Base-by-base conservation (phyloP, 2,113 vertebrate genomes). In the Cyphomyrus discorhynchus region DNA sequence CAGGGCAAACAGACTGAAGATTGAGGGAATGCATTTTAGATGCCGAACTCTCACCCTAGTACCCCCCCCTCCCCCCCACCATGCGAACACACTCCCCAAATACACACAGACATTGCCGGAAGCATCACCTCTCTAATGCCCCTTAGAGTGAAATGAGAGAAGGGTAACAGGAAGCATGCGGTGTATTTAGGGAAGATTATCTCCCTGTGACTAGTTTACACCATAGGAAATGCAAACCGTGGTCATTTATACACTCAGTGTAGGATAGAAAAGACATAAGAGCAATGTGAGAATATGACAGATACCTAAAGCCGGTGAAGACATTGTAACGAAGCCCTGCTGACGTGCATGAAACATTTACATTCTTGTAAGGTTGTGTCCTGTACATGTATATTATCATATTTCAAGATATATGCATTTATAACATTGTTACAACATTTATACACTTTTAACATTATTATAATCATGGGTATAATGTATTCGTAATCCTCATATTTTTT, bases 111-210 rank as follows among this genome's bases (percentile, higher is more conserved):
- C 87, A 50, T 83, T 82, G 89, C 89, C 86, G 89, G 93, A 94
- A 92, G 90, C 92, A 92, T 91, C 85, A 58, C 91, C 91, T 91
- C 42, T 92, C 90, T 91, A 62, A 93, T 89, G 85, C 89, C 89
- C 90, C 89, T 92, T 91, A 92, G 66, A 87, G 45, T 93, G 94
- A 94, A 95, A 95, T 91, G 89, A 90, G 93, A 95, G 94, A 93
- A 89, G 90, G 86, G 77, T 39, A 66, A 93, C 92, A 94, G 94
- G 94, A 96, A 94, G 92, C 91, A 74, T 91, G 86, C 24, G 87
- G 83, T 95, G 94, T 95, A 94, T 95, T 95, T 95, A 95, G 93
- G 88, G 53, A 90, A 90, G 92, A 95, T 94, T 93, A 93, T 92
- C 92, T 91, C 88, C 56, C 88, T 88, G 89, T 91, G 93, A 92